Conservation (phyloP, 2,113 vertebrate genomes). For the Grus americana region DNA sequence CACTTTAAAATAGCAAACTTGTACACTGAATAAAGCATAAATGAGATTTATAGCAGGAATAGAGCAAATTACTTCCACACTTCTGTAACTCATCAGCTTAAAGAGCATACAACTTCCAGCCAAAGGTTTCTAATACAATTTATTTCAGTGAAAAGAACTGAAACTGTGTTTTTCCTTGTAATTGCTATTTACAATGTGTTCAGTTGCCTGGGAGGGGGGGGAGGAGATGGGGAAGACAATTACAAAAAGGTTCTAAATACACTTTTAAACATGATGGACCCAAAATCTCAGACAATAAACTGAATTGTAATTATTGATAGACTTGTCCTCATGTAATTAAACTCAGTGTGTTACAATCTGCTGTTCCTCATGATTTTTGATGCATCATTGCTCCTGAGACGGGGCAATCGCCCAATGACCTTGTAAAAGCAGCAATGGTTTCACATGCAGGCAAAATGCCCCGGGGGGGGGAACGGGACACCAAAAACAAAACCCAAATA, state of each 20-base stretch:
- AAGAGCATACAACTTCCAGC: not conserved
- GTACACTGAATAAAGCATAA: not conserved
- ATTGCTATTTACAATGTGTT: not conserved
- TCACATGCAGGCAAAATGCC: not conserved
- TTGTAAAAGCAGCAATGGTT: not conserved
- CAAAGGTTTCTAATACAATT: not conserved
- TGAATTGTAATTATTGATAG: not conserved
- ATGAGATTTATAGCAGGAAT: not conserved
- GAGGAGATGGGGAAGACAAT: not conserved
- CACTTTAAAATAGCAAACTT: not conserved
- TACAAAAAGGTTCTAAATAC: not conserved
- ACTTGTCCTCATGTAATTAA: not conserved
- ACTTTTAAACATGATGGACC: not conserved
- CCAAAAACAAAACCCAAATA: not conserved
- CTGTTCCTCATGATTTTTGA: not conserved
- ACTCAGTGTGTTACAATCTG: not conserved
- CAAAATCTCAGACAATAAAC: not conserved
- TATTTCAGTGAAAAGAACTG: not conserved
- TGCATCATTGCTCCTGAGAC: not conserved
- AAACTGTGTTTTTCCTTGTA: conserved; percentile 5
- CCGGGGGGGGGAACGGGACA: too few relatives aligned
- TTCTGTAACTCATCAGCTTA: not conserved
- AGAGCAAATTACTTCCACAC: not conserved
- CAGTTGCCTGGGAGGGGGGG: not conserved
- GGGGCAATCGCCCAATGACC: not conserved